phyloP scores from a whole-genome alignment of 2,797 vertebrate genomes.

The Cuculus canorus region DNA sequence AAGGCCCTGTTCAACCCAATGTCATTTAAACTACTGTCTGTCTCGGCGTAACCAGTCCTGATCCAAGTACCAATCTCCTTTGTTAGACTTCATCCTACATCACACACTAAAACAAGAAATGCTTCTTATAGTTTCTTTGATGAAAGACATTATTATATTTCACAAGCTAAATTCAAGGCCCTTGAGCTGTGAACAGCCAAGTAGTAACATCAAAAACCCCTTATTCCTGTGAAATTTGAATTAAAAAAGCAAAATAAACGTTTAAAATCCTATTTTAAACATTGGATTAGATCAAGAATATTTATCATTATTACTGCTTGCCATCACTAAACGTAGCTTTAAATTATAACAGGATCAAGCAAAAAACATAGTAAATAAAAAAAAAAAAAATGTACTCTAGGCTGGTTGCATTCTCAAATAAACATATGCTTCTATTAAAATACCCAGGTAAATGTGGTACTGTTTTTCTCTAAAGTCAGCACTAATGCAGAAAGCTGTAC shows the following conservation, averaged over 20 bases:
- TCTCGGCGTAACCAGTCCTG: background rate
- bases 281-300: background rate
- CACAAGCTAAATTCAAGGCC: background rate
- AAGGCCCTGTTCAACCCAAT: background rate
- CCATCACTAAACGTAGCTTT: slow-evolving; percentile 4
- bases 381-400: background rate
- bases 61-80: background rate
- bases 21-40: background rate
- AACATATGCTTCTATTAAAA: background rate
- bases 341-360: background rate
- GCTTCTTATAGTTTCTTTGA: background rate
- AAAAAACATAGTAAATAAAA: background rate
- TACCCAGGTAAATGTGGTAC: background rate
- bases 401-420: background rate
- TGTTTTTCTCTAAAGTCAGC: background rate
- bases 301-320: slow-evolving; percentile 7
- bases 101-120: background rate
- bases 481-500: background rate
- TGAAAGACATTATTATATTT: background rate
- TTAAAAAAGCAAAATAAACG: background rate
- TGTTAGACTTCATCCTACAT: background rate
- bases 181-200: background rate
- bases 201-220: background rate
- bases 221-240: background rate
- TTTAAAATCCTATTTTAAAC: background rate